Evolutionary conservation across 2,113 vertebrate genomes (phyloP), one percentile per base, ranked within the genome.

Genomic region (Mola mola): DNA sequence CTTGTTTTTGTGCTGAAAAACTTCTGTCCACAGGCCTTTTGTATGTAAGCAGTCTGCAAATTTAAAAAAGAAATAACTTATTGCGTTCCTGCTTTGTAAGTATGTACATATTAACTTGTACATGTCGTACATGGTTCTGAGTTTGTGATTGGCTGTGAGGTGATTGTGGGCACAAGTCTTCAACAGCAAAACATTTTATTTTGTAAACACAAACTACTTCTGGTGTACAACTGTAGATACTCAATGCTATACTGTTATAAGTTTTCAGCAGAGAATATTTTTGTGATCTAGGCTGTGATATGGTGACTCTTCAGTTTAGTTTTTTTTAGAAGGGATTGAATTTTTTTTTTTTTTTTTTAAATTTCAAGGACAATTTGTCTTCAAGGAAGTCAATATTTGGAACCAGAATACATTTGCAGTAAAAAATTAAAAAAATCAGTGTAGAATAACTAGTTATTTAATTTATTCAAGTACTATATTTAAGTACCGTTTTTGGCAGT

Each of bases 21-120:
- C 25, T 8, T 43, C 38, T 66, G 61, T 75, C 70, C 55, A 49
- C 37, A 68, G 50, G 51, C 68, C 42, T 74, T n/a, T 56, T 82
- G 66, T 84, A 41, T 79, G 62, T 53, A 46, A 46, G 40, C 61
- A 76, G 63, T 75, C 56, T 65, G 46, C 75, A 73, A 57, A 66
- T 83, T 75, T 89, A 87, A 75, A 88, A 79, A 85, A 78, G 37
- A 86, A 79, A 86, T 91, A 92, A 91, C 69, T 92, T 90, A 91
- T 93, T 90, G 78, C 83, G 82, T 79, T 65, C 19, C 67, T 65
- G 78, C 67, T 84, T 52, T 87, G 86, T 87, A 88, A 75, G 65
- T 87, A 75, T 91, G 89, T 92, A 90, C 49, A 90, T 91, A 83
- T 49, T 36, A 73, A 70, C 24, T 15, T 58, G 55, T 79, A 29